Percentiles rank a stretch among this genome's conserved stretches.
Conservation (phyloP, 2,888 invertebrate genomes). For the Spodoptera picta region DNA sequence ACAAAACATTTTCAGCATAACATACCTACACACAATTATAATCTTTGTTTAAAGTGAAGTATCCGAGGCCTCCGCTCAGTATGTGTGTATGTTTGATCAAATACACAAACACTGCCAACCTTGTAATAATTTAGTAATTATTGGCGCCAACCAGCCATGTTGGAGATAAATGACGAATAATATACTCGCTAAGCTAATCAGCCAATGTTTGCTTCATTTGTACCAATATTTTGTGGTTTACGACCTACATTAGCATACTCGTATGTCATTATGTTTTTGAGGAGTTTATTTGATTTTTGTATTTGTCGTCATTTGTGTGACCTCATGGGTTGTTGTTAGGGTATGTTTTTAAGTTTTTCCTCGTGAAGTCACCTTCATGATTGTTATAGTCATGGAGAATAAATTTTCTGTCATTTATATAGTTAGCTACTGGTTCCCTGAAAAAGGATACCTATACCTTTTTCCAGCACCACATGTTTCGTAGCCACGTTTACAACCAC, state of each 20-base stretch:
- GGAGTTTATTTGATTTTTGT: slow-evolving; percentile 10
- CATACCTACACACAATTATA: background rate
- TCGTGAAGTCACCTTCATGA: slow-evolving; percentile 2
- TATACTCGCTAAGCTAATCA: slow-evolving; percentile 31
- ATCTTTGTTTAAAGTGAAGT: slow-evolving; percentile 22
- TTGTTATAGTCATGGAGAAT: background rate
- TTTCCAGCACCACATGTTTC: too few species aligned
- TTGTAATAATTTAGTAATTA: slow-evolving; percentile 61
- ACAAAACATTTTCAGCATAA: too few species aligned
- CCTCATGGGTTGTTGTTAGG: background rate
- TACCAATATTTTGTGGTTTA: slow-evolving; percentile 37
- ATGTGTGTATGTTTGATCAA: slow-evolving; percentile 45
- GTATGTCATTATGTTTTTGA: slow-evolving; percentile 11
- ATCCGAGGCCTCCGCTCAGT: slow-evolving; percentile 24
- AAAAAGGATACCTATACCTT: too few species aligned
- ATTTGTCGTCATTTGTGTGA: background rate
- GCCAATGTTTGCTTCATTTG: slow-evolving; percentile 44
- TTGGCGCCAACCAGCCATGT: slow-evolving; percentile 54
- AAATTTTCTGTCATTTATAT: too few species aligned
- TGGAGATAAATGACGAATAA: slow-evolving; percentile 40
- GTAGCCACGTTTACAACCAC: too few species aligned
- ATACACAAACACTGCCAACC: slow-evolving; percentile 50
- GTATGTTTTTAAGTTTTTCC: slow-evolving; percentile 2
- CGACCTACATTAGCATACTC: slow-evolving; percentile 24
- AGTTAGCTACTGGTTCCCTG: too few species aligned